Evolutionary conservation across 2,888 invertebrate genomes (phyloP), one percentile per base, ranked within the genome.

Genomic region (Electrophaes corylata): DNA sequence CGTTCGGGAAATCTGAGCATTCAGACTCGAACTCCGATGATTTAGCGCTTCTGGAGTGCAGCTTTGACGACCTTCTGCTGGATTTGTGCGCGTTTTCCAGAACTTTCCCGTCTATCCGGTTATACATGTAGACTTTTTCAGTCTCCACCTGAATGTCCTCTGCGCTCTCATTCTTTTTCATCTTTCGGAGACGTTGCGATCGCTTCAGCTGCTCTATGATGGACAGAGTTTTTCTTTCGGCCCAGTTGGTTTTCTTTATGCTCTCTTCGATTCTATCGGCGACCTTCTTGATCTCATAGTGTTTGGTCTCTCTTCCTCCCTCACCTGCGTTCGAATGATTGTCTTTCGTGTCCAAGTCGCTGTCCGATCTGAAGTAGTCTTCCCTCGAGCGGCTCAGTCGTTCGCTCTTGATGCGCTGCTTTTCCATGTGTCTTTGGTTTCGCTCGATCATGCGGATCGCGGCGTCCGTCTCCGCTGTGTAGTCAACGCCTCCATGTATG

Each of bases 21-120:
- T 96, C 96, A n/a, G 95, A 95, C 75, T 96, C 96, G 67, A 96
- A 95, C 74, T 96, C 96, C 6, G 95, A 87, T 0, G 96, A 95
- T 69, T 95, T 95, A 0, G 95, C 94, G 75, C 95, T 95, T 46
- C 95, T 83, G 6, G 92, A 88, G 71, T 93, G 92, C 16, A 91
- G 58, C 65, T 87, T 89, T 0, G 92, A 89, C 4, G 88, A 77
- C 33, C 92, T 81, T 53, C 86, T 81, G 66, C 90, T 91, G 6
- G 92, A 91, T 64, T 93, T 93, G 72, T 93, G 92, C 14, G 92
- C 91, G 74, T 91, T 92, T 67, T 92, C 91, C n/a, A 92, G 68
- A 2, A 92, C 85, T 66, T 92, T 92, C 5, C 93, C 93, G 71
- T 92, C 92, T 74, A 91, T 91, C 61, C 90, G 76, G 61, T 83